Percentiles rank a stretch among this genome's conserved stretches.
Evolutionary conservation across 92 coral and sea anemone genomes (phyloP).

Genomic region (Desmophyllum pertusum): DNA sequence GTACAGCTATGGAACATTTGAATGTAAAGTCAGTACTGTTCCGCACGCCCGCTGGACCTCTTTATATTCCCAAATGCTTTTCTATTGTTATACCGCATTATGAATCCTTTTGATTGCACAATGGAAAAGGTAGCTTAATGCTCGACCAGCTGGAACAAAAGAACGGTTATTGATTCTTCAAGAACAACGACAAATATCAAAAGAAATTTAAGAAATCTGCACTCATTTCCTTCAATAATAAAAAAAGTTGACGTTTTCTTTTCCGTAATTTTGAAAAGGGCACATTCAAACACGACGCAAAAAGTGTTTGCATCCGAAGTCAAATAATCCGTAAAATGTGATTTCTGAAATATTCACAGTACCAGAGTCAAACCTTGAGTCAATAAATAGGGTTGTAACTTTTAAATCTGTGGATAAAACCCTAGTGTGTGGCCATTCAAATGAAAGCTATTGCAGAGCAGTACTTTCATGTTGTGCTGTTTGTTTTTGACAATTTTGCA

Average conservation of each 20-base stretch:
- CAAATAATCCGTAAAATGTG: too few relatives aligned
- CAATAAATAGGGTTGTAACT: too few relatives aligned
- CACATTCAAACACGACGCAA: background rate
- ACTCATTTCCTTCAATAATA: background rate
- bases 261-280: too few relatives aligned
- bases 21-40: background rate
- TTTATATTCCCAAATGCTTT: background rate
- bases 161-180: background rate
- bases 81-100: conserved; percentile 22
- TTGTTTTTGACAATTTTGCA: too few relatives aligned
- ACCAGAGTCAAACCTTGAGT: too few relatives aligned
- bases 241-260: background rate
- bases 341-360: too few relatives aligned
- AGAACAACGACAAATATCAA: background rate
- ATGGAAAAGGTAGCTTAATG: conserved; percentile 6
- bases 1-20: background rate
- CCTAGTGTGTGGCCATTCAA: too few relatives aligned
- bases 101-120: conserved; percentile 8
- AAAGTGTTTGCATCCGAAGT: background rate
- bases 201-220: background rate
- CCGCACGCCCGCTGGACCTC: background rate
- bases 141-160: conserved; percentile 31
- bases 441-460: too few relatives aligned
- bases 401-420: too few relatives aligned
- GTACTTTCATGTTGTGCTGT: too few relatives aligned